These are phyloP conservation scores for Zosterops hypoxanthus DNA, from an alignment of 2,113 vertebrate species.

Conservation along the genomic window DNA sequence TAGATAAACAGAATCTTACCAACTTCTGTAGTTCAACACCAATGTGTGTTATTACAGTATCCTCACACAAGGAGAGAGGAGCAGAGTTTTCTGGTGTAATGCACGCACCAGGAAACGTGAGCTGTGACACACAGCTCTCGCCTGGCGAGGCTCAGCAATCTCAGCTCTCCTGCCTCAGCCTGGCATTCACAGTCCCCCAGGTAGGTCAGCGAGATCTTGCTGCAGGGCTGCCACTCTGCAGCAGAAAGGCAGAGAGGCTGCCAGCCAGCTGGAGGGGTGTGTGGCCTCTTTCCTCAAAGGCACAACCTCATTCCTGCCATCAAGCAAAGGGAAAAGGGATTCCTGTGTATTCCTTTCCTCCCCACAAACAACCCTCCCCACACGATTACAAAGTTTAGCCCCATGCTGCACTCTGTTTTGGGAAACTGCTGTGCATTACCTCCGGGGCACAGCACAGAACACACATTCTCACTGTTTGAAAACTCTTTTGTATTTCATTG, in stretches of 20 bases:
- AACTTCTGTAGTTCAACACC: not conserved
- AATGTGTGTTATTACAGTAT: not conserved
- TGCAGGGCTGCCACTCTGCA: not conserved
- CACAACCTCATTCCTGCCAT: not conserved
- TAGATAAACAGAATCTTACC: not conserved
- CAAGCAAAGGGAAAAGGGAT: not conserved
- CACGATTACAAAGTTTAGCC: not conserved
- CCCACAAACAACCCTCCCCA: not conserved
- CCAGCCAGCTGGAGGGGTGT: not conserved
- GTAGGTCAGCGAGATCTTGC: not conserved
- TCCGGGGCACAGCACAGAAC: not conserved
- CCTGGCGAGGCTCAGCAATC: not conserved
- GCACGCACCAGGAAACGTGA: not conserved
- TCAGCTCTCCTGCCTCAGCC: not conserved
- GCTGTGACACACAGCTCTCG: not conserved
- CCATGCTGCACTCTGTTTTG: not conserved
- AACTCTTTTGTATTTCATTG: slow-evolving; percentile 8
- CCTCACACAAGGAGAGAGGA: not conserved
- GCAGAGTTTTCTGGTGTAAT: not conserved
- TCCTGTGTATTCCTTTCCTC: not conserved
- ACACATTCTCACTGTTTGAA: not conserved
- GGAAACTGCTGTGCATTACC: not conserved
- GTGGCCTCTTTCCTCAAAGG: not conserved
- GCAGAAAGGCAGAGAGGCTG: not conserved
- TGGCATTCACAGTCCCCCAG: not conserved